A percentile compares a stretch with the other conserved stretches of the same genome.
Evolutionary conservation across 2,113 vertebrate species (phyloP).

Genomic region (Corvus moneduloides): DNA sequence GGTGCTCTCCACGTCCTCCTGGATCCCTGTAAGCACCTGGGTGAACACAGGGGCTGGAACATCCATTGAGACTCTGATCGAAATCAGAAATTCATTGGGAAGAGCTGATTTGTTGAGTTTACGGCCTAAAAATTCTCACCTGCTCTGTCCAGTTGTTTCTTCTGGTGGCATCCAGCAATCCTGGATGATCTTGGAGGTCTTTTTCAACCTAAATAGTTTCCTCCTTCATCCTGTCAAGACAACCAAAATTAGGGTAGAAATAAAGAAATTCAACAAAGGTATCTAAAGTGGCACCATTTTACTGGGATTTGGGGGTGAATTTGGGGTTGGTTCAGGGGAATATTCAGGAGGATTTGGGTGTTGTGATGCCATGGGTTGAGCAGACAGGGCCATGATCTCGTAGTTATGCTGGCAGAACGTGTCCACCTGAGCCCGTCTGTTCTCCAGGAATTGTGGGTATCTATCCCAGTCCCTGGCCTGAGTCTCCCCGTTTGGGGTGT

Average conservation of each 20-base stretch:
- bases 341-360: neutral
- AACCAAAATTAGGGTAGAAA: neutral
- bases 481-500: neutral
- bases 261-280: neutral
- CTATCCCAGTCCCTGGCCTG: neutral
- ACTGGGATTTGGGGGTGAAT: neutral
- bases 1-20: neutral
- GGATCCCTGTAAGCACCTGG: neutral
- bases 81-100: no score
- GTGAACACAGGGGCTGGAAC: neutral
- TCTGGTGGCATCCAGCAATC: no score
- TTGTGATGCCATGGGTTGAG: neutral
- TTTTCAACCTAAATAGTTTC: no score
- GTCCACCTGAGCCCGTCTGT: neutral
- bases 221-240: neutral
- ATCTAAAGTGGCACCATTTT: neutral
- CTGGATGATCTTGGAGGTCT: neutral
- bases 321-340: neutral
- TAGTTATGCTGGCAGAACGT: neutral
- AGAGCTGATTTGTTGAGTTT: no score
- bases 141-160: no score
- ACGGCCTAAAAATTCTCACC: no score
- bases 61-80: neutral
- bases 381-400: fast-evolving
- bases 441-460: neutral